Evolutionary conservation across 2,888 invertebrate species (phyloP).

Genomic region (Strigamia maritima): DNA sequence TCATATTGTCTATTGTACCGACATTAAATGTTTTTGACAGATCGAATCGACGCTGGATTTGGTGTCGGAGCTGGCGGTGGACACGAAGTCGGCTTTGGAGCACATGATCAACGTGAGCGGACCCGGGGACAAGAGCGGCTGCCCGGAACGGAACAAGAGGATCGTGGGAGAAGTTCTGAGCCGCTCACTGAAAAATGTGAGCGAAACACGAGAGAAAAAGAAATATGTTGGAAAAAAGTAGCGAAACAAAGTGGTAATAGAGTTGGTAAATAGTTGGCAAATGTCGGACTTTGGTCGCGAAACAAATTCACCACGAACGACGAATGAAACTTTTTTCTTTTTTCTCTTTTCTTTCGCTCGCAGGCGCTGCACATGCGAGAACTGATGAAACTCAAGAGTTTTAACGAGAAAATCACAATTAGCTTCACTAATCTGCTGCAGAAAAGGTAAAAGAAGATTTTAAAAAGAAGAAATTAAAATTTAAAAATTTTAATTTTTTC

Average conservation of each 20-base stretch:
- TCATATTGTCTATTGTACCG: background rate
- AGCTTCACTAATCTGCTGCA: conserved; percentile 58
- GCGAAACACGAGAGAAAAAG: conserved; percentile 43
- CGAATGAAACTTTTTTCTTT: background rate
- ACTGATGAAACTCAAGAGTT: conserved; percentile 58
- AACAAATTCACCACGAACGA: conserved; percentile 1
- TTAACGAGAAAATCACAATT: conserved; percentile 59
- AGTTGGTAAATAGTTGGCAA: too few species aligned
- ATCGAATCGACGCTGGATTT: conserved; percentile 63
- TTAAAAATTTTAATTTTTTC: conserved; percentile 28
- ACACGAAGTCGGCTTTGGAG: conserved; percentile 62
- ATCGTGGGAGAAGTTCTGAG: conserved; percentile 52
- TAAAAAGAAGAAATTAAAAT: background rate
- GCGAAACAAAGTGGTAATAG: too few species aligned
- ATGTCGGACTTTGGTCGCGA: too few species aligned
- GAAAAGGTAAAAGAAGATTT: conserved; percentile 56
- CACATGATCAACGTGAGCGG: conserved; percentile 57
- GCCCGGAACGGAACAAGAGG: conserved; percentile 47
- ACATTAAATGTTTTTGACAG: conserved; percentile 51
- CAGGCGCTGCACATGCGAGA: conserved; percentile 59
- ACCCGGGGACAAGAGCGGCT: conserved; percentile 45
- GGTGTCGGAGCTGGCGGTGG: conserved; percentile 60
- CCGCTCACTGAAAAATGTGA: conserved; percentile 53
- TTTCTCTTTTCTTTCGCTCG: background rate
- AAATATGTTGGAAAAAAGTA: too few species aligned